Evolutionary conservation across 2,888 invertebrate genomes (phyloP).

Genomic region (Cyclophora punctaria): DNA sequence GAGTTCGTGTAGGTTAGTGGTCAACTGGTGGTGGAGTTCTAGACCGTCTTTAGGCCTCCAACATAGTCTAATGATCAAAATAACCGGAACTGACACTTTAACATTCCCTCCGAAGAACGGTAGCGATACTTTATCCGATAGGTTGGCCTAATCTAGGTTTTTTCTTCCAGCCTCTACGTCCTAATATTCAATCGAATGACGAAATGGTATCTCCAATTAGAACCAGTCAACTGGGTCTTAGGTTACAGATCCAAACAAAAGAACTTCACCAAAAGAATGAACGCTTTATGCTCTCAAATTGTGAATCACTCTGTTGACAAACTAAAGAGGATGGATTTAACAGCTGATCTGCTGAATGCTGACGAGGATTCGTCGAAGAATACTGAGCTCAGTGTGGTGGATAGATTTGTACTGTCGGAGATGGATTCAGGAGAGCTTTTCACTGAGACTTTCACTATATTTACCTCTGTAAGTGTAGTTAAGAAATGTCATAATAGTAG

Average conservation of each 20-base stretch:
- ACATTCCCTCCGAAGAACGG: no score
- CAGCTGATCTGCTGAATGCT: conserved; percentile 21
- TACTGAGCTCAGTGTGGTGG: conserved; percentile 49
- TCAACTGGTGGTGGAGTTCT: no score
- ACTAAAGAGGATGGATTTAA: no score
- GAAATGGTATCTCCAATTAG: conserved; percentile 56
- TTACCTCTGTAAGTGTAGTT: conserved; percentile 47
- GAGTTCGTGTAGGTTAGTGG: no score
- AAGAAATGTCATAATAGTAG: no score
- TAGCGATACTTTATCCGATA: no score
- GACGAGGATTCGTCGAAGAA: conserved; percentile 35
- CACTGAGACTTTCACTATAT: conserved; percentile 52
- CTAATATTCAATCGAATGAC: conserved; percentile 38
- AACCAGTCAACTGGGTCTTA: conserved; percentile 44
- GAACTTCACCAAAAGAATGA: conserved; percentile 20
- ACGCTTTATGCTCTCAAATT: conserved; percentile 28
- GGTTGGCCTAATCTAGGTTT: not conserved
- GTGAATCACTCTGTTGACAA: conserved; percentile 19
- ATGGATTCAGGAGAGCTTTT: conserved; percentile 33
- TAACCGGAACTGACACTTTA: no score
- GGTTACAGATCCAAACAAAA: conserved; percentile 21
- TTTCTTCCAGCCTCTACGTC: not conserved
- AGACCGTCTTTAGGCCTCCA: no score
- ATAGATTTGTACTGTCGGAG: conserved; percentile 50
- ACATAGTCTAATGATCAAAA: no score